Percentiles rank a stretch among this genome's conserved stretches.
These are phyloP conservation scores for Brevimyrus niger DNA, from an alignment of 2,113 vertebrate genomes.

Conservation along the genomic window DNA sequence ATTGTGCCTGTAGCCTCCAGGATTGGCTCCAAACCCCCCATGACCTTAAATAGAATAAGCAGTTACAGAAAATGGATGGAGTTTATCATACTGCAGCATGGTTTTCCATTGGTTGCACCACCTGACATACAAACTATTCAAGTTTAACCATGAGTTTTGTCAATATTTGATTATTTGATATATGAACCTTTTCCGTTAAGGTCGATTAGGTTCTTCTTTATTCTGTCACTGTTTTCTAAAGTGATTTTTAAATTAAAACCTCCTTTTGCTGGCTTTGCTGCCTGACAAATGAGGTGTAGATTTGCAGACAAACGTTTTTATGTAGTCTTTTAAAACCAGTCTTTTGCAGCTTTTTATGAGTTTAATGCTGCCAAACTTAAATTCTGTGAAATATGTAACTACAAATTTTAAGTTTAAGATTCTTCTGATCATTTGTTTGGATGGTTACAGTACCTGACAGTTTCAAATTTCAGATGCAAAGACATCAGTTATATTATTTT, in stretches of 20 bases:
- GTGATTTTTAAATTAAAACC: not conserved
- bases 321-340: not conserved
- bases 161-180: not conserved
- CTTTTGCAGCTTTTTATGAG: not conserved
- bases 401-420: not conserved
- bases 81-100: not conserved
- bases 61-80: not conserved
- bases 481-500: not conserved
- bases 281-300: not conserved
- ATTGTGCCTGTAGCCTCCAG: not conserved
- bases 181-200: not conserved
- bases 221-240: not conserved
- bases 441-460: not conserved
- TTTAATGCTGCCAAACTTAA: not conserved
- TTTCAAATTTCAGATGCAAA: not conserved
- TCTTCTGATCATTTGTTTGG: not conserved
- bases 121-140: not conserved
- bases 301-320: not conserved
- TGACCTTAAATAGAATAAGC: not conserved
- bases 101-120: not conserved
- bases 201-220: not conserved
- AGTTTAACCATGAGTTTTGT: not conserved
- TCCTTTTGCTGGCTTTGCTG: not conserved
- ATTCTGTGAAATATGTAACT: not conserved
- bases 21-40: not conserved